Percentiles rank a stretch among this genome's conserved stretches.
These are phyloP conservation scores for Lepisosteus oculatus DNA, from an alignment of 2,113 vertebrate genomes.

Conservation along the genomic window DNA sequence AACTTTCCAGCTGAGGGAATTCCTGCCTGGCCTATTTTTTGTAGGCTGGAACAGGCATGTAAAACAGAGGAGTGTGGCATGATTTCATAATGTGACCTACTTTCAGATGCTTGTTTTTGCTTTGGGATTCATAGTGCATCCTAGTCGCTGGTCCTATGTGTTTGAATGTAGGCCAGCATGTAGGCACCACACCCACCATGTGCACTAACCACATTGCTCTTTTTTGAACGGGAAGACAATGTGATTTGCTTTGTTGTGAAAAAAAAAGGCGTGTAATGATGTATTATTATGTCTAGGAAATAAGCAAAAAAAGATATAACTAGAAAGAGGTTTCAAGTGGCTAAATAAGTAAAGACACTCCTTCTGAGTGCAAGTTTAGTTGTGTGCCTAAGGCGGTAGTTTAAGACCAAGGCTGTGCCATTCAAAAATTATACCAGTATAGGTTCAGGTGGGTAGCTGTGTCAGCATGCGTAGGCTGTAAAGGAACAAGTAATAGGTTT, in stretches of 20 bases:
- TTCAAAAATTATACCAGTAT: too few species aligned
- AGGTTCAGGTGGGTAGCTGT: too few species aligned
- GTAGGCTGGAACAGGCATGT: neutral
- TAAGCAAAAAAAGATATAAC: too few species aligned
- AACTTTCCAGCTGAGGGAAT: neutral
- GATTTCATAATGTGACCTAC: conserved; percentile 22
- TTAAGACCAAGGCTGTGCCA: too few species aligned
- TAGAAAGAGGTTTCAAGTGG: too few species aligned
- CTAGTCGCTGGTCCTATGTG: neutral
- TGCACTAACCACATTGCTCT: neutral
- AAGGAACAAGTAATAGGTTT: too few species aligned
- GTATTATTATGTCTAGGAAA: neutral
- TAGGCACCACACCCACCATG: too few species aligned
- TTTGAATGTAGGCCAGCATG: neutral
- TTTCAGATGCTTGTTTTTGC: conserved; percentile 19
- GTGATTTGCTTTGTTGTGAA: neutral
- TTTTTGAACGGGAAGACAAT: neutral
- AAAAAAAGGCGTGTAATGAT: neutral
- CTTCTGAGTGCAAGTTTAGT: too few species aligned
- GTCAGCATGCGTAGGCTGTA: too few species aligned
- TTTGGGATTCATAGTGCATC: neutral
- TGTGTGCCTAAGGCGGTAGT: too few species aligned
- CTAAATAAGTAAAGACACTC: too few species aligned
- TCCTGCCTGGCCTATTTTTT: neutral
- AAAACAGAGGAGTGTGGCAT: conserved; percentile 4